A percentile compares a stretch with the other conserved stretches of the same genome.
phyloP scores from a whole-genome alignment of 2,113 vertebrate species.

The Okapia johnstoni region DNA sequence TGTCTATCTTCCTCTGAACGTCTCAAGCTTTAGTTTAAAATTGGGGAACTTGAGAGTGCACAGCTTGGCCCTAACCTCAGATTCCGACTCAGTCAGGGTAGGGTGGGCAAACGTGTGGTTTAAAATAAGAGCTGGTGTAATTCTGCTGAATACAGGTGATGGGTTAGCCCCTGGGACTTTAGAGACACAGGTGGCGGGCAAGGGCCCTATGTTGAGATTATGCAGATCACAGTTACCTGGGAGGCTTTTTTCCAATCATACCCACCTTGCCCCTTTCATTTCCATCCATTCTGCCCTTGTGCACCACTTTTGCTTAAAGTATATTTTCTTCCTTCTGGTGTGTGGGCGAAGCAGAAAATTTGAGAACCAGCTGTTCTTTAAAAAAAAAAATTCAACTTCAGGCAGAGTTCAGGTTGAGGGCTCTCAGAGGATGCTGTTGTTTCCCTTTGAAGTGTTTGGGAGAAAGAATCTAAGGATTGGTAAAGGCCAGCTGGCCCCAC shows the following conservation, averaged over 20 bases:
- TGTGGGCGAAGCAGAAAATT: background rate
- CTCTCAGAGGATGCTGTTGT: background rate
- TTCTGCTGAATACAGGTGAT: background rate
- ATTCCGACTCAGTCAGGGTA: fast-evolving
- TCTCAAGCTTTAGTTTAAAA: background rate
- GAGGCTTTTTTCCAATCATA: background rate
- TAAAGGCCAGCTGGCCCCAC: background rate
- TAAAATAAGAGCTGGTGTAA: background rate
- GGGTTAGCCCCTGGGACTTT: background rate
- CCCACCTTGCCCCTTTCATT: background rate
- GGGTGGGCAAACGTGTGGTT: background rate
- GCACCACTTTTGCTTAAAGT: background rate
- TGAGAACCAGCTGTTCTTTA: background rate
- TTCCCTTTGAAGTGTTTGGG: background rate
- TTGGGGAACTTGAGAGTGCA: no score
- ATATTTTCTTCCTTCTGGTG: background rate
- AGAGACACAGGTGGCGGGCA: background rate
- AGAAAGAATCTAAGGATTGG: background rate
- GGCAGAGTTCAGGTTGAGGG: background rate
- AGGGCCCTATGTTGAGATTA: background rate
- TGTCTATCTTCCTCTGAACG: background rate
- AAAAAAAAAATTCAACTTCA: background rate
- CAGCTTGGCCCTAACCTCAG: background rate
- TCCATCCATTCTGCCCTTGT: background rate
- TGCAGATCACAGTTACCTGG: background rate